Evolutionary conservation across 37 sponge, comb jelly and placozoan species (phyloP), one percentile per base, ranked within the genome.

Genomic region (Cladorhizidae sp.): DNA sequence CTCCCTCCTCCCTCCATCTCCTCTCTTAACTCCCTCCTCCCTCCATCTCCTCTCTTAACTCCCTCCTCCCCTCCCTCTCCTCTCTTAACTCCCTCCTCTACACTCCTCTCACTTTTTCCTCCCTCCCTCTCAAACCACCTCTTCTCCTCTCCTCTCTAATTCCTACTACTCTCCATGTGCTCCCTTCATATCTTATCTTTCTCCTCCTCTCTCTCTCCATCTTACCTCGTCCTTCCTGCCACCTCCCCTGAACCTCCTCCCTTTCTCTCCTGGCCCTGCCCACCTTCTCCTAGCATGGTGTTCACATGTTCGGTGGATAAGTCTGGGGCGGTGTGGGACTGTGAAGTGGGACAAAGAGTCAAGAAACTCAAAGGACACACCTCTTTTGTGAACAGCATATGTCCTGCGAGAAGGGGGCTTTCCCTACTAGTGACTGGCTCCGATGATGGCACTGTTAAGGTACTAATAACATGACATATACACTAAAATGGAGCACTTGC

Each of bases 391-490:
- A 98, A 98, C 80, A 86, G 84, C 64, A 93, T 94, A 49, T 65
- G 73, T 45, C 67, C 92, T 7, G 42, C 84, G 31, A 38, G 84
- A 23, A 51, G 93, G 14, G 97, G 97, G 11, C 55, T 57, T 7
- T 92, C 90, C 35, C 72, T 86, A 40, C 43, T 94, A 14, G 84
- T 72, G 51, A 98, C 92, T 70, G 99, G 94, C 17, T 93, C 97
- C 41, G 99, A 98, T 76, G 99, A 98, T 89, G 94, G 99, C 3
- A 98, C 88, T 3, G 65, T 94, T 5, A 93, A 88, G 77, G 92
- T 96, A 40, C 12, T 35, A 3, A 31, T 25, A 26, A 22, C 69
- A 39, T 61, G 62, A 61, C 35, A 29, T 8, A 28, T 20, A 68
- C 38, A 9, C 18, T 21, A 68, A 36, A 14, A n/a, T 70, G 8